Conservation (phyloP, 2,113 vertebrate genomes). For the Lophotis ruficrista region DNA sequence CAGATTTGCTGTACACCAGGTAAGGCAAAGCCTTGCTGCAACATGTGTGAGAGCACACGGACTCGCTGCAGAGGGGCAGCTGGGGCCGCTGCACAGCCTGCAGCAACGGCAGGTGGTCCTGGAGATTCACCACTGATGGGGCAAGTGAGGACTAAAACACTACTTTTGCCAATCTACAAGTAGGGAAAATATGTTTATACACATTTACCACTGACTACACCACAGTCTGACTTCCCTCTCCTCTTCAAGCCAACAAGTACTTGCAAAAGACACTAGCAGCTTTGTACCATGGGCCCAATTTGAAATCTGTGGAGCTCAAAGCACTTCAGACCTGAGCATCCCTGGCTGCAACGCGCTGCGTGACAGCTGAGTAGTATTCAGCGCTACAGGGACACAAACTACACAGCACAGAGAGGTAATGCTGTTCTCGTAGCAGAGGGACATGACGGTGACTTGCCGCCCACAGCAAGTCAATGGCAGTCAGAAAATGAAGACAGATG, state of each 20-base stretch:
- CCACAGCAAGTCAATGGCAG: background rate
- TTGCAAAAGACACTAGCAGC: fast-evolving
- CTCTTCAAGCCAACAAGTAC: background rate
- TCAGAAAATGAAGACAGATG: background rate
- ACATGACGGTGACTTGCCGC: background rate
- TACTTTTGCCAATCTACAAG: background rate
- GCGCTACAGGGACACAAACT: background rate
- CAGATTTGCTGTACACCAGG: background rate
- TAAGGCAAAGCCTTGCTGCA: background rate
- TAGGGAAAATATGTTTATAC: fast-evolving
- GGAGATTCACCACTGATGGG: background rate
- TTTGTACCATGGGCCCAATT: fast-evolving
- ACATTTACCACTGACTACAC: background rate
- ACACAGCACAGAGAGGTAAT: fast-evolving
- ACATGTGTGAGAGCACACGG: fast-evolving
- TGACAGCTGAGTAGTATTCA: fast-evolving
- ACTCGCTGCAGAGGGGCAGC: background rate
- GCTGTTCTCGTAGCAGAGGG: background rate
- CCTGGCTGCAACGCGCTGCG: fast-evolving
- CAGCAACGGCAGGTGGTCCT: background rate
- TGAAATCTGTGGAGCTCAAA: background rate
- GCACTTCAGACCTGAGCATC: background rate
- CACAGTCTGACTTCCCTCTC: background rate
- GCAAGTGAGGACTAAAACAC: background rate
- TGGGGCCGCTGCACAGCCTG: fast-evolving